A percentile compares a stretch with the other conserved stretches of the same genome.
Conservation (phyloP, 2,113 vertebrate genomes). For the Anseranas semipalmata region DNA sequence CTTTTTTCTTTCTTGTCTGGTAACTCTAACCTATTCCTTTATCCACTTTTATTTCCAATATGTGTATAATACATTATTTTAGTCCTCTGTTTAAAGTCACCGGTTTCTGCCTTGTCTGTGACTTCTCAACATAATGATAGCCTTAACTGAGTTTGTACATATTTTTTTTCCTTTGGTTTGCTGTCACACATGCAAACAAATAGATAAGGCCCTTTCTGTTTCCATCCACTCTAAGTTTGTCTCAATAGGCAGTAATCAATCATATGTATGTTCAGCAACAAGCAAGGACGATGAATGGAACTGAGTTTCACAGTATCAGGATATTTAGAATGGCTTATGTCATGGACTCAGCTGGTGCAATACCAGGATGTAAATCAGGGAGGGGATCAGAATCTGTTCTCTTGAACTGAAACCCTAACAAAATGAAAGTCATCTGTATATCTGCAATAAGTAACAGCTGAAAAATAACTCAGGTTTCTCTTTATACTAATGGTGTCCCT, state of each 20-base stretch:
- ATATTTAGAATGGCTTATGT: neutral
- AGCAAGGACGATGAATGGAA: neutral
- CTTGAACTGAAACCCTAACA: neutral
- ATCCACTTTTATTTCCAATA: neutral
- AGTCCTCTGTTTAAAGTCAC: neutral
- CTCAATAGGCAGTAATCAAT: neutral
- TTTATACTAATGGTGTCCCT: neutral
- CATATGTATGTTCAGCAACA: neutral
- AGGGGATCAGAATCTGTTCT: neutral
- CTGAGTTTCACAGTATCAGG: rapidly evolving
- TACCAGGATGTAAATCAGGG: neutral
- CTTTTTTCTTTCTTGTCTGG: neutral
- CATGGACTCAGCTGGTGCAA: neutral
- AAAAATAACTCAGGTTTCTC: neutral
- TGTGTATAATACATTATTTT: neutral
- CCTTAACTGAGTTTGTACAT: neutral
- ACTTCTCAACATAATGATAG: neutral
- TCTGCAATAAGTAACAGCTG: neutral
- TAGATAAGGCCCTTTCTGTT: neutral
- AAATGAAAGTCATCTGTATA: neutral
- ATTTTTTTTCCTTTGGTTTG: neutral
- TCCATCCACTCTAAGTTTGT: neutral
- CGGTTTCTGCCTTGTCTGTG: neutral
- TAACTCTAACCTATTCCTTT: neutral
- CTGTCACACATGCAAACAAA: neutral